These are phyloP conservation scores for human DNA, from an alignment of 2,113 vertebrate genomes.

Conservation along the genomic window GRCh38 chr1:71060501-71061000, in stretches of 20 bases:
- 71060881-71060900: neutral
- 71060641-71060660: neutral
- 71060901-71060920: neutral
- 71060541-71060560: neutral
- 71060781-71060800: neutral
- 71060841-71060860: neutral
- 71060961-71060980: neutral
- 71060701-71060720: neutral
- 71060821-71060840: neutral
- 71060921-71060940: neutral
- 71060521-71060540: slow-evolving; percentile 6
- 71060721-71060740: neutral
- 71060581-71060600: neutral
- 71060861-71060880: neutral
- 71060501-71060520: neutral
- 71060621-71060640: neutral
- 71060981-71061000: neutral
- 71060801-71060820: neutral
- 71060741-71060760: neutral
- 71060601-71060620: neutral
- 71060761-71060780: neutral
- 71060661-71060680: neutral
- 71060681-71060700: too few relatives aligned
- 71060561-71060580: neutral
- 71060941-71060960: neutral